Conservation (phyloP, 2,113 vertebrate species). For the Orycteropus afer region DNA sequence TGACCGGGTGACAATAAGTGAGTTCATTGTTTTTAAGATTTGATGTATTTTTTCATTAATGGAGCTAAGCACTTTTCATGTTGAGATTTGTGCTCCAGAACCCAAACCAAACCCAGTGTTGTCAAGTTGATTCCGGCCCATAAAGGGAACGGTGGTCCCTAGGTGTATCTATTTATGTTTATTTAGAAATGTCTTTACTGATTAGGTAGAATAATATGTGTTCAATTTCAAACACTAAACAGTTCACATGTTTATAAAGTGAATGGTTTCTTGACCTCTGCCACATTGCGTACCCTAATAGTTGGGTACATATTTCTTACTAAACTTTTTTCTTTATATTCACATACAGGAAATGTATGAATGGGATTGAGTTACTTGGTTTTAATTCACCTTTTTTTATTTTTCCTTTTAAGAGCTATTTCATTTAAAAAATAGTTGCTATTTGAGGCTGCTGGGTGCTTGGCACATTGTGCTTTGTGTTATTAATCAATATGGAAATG, state of each 20-base stretch:
- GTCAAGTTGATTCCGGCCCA: background rate
- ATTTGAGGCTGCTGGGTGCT: background rate
- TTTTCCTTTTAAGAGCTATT: slow-evolving; percentile 13
- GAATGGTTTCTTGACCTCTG: background rate
- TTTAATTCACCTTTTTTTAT: background rate
- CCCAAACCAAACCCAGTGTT: background rate
- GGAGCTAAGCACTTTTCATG: background rate
- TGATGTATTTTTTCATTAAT: slow-evolving; percentile 15
- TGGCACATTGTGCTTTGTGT: background rate
- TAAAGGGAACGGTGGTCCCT: background rate
- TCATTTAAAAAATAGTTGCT: slow-evolving; percentile 25
- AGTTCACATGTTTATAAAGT: slow-evolving; percentile 12
- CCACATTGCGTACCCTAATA: background rate
- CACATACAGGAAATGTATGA: background rate
- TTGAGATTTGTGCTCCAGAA: background rate
- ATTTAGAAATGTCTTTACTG: background rate
- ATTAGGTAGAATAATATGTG: background rate
- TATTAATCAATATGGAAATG: background rate
- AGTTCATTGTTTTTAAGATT: slow-evolving; percentile 33
- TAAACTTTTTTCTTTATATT: background rate
- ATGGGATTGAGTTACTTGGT: slow-evolving; percentile 17
- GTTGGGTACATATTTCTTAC: background rate
- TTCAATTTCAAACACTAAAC: slow-evolving; percentile 21
- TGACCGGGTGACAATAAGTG: too few relatives aligned
- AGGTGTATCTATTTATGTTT: slow-evolving; percentile 16